Evolutionary conservation across 2,888 invertebrate genomes (phyloP), one percentile per base, ranked within the genome.

Genomic region (Rutpela maculata): DNA sequence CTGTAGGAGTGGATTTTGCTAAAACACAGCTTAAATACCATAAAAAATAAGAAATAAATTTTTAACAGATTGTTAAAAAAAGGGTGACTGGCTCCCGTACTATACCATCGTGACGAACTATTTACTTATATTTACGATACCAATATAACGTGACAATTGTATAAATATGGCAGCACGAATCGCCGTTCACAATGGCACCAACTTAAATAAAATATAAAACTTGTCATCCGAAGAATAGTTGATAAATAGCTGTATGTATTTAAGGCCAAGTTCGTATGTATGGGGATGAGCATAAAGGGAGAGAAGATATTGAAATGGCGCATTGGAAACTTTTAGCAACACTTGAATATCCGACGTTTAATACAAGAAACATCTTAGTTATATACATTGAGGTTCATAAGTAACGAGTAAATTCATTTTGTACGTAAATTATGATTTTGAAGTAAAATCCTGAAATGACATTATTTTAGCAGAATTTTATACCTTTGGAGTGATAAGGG

Each of bases 121-220:
- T 86, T 86, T 87, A 87, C 86, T 87, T 87, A 85, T 87, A 87
- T 88, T 87, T 87, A 87, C 85, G 84, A 84, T 84, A 82, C 84
- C 85, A 85, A 86, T 85, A 87, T 86, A 86, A 86, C 83, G 82
- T 87, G 86, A 85, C 87, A 86, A 86, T 86, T 85, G 84, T 82
- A 84, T 84, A 85, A 86, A 86, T 85, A 86, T 86, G 85, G 85
- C 84, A 82, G 85, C 83, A 84, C 73, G 82, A 84, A 85, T 83
- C 75, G 81, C 83, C 73, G 78, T 77, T 80, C 82, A 88, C 87
- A 88, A 87, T 85, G 76, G 85, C 76, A 74, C 81, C 82, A 85
- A 86, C 82, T 84, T 85, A 86, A 86, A 87, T 87, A 88, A 88
- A 87, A 88, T 88, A 88, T 88, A 88, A 88, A 88, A 87, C 84